Percentiles rank a stretch among this genome's conserved stretches.
These are phyloP conservation scores for Habrosyne pyritoides DNA, from an alignment of 2,888 invertebrate genomes.

Conservation along the genomic window DNA sequence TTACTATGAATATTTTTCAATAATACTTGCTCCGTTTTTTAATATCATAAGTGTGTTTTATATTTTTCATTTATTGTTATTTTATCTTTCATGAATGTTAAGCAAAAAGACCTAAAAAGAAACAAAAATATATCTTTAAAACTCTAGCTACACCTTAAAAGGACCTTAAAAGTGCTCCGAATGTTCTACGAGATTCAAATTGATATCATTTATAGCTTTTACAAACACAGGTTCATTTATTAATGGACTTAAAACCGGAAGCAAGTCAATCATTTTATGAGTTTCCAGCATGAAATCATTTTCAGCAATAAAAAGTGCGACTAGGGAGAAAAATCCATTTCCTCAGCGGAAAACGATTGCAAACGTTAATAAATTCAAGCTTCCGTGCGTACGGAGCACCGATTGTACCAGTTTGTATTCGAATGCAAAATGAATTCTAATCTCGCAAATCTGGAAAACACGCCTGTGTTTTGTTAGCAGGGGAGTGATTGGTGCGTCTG, in stretches of 20 bases:
- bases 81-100: too few relatives aligned
- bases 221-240: neutral
- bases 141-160: neutral
- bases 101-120: too few relatives aligned
- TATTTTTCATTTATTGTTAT: too few relatives aligned
- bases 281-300: neutral
- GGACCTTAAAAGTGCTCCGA: neutral
- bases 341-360: conserved; percentile 2
- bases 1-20: too few relatives aligned
- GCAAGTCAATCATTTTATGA: neutral
- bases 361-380: conserved; percentile 3
- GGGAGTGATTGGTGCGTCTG: neutral
- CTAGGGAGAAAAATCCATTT: neutral
- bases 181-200: neutral
- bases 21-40: too few relatives aligned
- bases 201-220: neutral
- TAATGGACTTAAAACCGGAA: neutral
- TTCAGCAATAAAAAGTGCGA: neutral
- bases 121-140: neutral
- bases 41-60: too few relatives aligned
- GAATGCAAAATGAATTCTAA: conserved; percentile 3
- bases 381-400: neutral
- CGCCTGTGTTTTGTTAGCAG: neutral
- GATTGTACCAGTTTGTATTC: neutral
- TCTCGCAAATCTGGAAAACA: neutral